Evolutionary conservation across 2,888 invertebrate genomes (phyloP).

Genomic region (Hedychridium roseum): DNA sequence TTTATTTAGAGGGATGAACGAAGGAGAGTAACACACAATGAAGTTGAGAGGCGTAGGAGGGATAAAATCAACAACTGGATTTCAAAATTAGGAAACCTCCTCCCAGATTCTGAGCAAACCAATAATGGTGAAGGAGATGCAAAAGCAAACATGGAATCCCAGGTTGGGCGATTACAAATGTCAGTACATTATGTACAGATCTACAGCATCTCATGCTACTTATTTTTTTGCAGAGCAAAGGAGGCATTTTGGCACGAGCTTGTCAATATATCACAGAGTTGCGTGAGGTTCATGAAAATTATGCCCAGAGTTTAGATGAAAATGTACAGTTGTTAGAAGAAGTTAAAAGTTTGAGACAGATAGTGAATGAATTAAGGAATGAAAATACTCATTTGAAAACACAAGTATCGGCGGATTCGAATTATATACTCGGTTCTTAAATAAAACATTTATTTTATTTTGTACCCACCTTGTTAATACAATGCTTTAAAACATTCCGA

Average conservation of each 20-base stretch:
- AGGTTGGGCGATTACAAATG: slow-evolving; percentile 5
- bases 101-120: slow-evolving; percentile 71
- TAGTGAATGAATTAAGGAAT: slow-evolving; percentile 74
- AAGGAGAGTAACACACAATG: slow-evolving; percentile 89
- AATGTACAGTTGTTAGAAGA: slow-evolving; percentile 75
- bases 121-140: slow-evolving; percentile 28
- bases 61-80: slow-evolving; percentile 98
- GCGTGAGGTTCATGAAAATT: slow-evolving; percentile 76
- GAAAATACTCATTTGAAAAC: slow-evolving; percentile 76
- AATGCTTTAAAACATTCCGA: neutral
- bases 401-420: slow-evolving; percentile 19
- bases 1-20: slow-evolving; percentile 77
- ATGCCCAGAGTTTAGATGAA: slow-evolving; percentile 69
- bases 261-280: slow-evolving; percentile 90
- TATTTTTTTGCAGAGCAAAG: slow-evolving; percentile 76
- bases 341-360: slow-evolving; percentile 73
- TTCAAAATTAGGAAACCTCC: slow-evolving; percentile 83
- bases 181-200: neutral
- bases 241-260: slow-evolving; percentile 90
- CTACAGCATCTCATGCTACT: neutral
- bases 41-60: slow-evolving; percentile 88
- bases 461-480: neutral
- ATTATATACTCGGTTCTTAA: slow-evolving; percentile 28
- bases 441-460: slow-evolving; percentile 4
- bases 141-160: slow-evolving; percentile 36